Percentiles rank a stretch among this genome's conserved stretches.
phyloP scores from a whole-genome alignment of 2,797 vertebrate genomes.

The Lepilemur septentrionalis region DNA sequence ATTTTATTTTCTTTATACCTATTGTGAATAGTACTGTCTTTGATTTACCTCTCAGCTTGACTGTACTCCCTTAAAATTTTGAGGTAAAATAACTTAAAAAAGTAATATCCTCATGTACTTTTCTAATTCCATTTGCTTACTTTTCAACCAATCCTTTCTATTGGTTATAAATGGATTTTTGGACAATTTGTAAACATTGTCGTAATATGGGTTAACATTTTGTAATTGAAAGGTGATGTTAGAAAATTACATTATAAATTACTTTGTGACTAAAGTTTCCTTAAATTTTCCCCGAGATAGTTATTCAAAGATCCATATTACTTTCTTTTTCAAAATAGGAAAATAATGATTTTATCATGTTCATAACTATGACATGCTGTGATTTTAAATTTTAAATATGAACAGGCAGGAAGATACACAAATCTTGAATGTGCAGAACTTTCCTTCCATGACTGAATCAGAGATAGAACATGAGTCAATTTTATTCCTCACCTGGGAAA shows the following conservation, averaged over 20 bases:
- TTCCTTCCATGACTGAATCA: slow-evolving; percentile 17
- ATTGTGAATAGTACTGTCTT: too few relatives aligned
- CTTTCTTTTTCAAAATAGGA: neutral
- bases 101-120: too few relatives aligned
- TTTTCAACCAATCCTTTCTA: neutral
- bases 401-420: neutral
- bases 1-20: too few relatives aligned
- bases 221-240: neutral
- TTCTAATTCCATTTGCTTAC: neutral
- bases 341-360: neutral
- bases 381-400: slow-evolving; percentile 14
- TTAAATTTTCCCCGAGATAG: neutral
- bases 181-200: neutral
- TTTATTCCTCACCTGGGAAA: slow-evolving; percentile 71
- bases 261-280: neutral
- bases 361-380: neutral
- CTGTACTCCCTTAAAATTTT: too few relatives aligned
- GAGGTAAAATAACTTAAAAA: too few relatives aligned
- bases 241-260: slow-evolving; percentile 1
- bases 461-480: slow-evolving; percentile 48
- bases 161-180: neutral
- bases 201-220: neutral
- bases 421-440: neutral
- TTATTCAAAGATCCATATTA: neutral
- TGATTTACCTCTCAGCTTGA: too few relatives aligned